These are phyloP conservation scores for Trematomus loennbergii DNA, from an alignment of 2,113 vertebrate genomes.

Conservation along the genomic window DNA sequence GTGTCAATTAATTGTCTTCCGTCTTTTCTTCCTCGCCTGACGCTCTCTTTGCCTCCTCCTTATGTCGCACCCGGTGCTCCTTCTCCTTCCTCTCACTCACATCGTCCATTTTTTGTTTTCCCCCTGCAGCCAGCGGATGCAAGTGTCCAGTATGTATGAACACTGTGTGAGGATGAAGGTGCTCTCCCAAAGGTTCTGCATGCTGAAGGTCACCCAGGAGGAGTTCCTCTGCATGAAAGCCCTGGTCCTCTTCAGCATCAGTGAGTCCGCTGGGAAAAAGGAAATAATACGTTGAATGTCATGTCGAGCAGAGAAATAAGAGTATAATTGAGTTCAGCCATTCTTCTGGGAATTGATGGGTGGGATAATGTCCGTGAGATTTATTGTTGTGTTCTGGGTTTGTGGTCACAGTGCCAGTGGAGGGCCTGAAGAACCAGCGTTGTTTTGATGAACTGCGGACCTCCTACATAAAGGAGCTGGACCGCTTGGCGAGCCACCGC, in stretches of 20 bases:
- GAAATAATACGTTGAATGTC: conserved; percentile 34
- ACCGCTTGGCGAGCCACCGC: conserved; percentile 91
- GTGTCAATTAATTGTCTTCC: conserved; percentile 47
- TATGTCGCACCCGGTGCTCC: conserved; percentile 23
- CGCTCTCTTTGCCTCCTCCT: conserved; percentile 34
- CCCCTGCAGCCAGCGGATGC: conserved; percentile 90
- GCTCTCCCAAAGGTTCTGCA: conserved; percentile 92
- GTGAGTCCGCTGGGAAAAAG: conserved; percentile 79
- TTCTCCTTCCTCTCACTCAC: conserved; percentile 11
- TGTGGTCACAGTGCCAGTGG: conserved; percentile 90
- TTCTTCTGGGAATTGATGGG: conserved; percentile 47
- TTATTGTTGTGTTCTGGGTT: conserved; percentile 71
- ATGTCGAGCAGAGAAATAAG: conserved; percentile 48
- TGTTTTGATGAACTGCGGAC: conserved; percentile 96
- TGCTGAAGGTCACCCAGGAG: conserved; percentile 93
- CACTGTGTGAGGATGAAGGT: conserved; percentile 93
- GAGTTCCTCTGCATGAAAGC: conserved; percentile 99
- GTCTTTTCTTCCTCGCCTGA: conserved; percentile 21
- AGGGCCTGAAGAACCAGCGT: conserved; percentile 94
- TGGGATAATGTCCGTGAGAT: conserved; percentile 53
- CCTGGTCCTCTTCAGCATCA: conserved; percentile 95
- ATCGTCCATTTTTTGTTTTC: not conserved
- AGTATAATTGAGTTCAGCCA: conserved; percentile 27
- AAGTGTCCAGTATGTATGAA: conserved; percentile 95
- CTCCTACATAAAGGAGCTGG: conserved; percentile 97